These are phyloP conservation scores for Trogon surrucura DNA, from an alignment of 2,113 vertebrate genomes.

Conservation along the genomic window DNA sequence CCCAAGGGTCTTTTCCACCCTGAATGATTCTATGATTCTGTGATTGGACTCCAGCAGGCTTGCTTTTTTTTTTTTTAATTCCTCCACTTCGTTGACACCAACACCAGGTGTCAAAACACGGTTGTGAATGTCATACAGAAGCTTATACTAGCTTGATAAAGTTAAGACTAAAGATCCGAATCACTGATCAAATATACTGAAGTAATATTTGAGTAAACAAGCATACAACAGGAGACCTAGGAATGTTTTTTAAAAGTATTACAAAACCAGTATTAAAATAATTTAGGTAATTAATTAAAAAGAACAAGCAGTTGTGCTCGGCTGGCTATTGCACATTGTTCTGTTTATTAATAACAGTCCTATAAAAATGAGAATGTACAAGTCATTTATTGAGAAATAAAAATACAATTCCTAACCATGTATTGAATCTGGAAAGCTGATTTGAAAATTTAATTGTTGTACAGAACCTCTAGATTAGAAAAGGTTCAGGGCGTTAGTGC, in stretches of 20 bases:
- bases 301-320: not conserved
- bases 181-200: not conserved
- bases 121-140: fast-evolving
- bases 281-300: not conserved
- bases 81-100: not conserved
- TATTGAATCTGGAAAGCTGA: not conserved
- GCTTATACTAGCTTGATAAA: not conserved
- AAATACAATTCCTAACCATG: not conserved
- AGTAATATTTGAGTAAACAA: not conserved
- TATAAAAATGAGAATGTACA: not conserved
- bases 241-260: not conserved
- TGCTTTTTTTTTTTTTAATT: not conserved
- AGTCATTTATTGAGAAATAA: not conserved
- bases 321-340: not conserved
- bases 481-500: not conserved
- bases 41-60: not conserved
- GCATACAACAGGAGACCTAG: not conserved
- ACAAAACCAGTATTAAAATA: not conserved
- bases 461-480: not conserved
- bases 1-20: too few relatives aligned
- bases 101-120: not conserved
- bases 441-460: not conserved
- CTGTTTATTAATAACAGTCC: not conserved
- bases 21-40: too few relatives aligned
- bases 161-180: not conserved